Evolutionary conservation across 2,888 invertebrate genomes (phyloP), one percentile per base, ranked within the genome.

Genomic region (Drosophila kanekoi): DNA sequence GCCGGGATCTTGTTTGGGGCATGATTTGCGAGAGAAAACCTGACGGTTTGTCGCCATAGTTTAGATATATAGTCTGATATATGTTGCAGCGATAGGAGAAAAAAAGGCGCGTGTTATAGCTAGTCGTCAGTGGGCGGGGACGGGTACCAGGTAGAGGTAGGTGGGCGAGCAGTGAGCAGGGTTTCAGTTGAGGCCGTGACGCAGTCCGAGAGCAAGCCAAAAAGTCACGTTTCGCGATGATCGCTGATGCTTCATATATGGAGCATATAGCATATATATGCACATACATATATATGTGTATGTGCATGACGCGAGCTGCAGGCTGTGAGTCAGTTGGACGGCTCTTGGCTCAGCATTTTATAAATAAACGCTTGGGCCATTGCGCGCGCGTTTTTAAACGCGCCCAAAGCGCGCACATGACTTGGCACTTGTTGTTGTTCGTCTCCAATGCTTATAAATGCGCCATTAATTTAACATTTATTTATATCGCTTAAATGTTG

Each of bases 161-260:
- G 28, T 28, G 28, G 28, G 28, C 28, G 28, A 14, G 35, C 33
- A 8, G 48, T 5, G 4, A 4, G n/a, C 16, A 9, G 35, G 35
- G 38, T 10, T 43, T 4, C 52, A 28, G 33, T 14, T 10, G 13
- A 32, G 23, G 32, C 63, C 18, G 20, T 57, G 57, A 57, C 20
- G 28, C 54, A 66, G 57, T 43, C 16, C 35, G 47, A 45, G 38
- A 20, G 18, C n/a, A 9, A 53, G 18, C 41, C n/a, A 1, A 47
- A 57, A 56, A 61, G 86, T 77, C 82, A 82, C 89, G 82, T 88
- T 77, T 77, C 47, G 28, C 20, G 35, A 13, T 23, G 67, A 65
- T 48, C 41, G 56, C 44, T 52, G 66, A 76, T 67, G 49, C 45
- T 44, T 49, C 65, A 67, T 45, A 53, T 59, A 44, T 59, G 32